These are phyloP conservation scores for Phrynosoma platyrhinos DNA, from an alignment of 2,113 vertebrate genomes.

Conservation along the genomic window DNA sequence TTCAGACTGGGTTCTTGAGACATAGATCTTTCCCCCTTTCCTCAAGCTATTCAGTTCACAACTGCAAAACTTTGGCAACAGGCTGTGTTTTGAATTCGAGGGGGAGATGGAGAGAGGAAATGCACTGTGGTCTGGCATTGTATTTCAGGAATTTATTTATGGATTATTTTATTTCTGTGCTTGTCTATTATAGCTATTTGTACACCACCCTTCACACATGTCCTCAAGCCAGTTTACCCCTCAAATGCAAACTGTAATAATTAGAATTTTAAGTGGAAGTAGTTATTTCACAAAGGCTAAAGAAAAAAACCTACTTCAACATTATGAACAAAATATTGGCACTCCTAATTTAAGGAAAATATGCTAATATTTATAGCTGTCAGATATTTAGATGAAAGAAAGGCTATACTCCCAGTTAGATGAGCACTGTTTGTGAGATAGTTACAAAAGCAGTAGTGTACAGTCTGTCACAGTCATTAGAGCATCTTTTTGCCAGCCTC, in stretches of 20 bases:
- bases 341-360: conserved; percentile 50
- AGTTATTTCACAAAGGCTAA: conserved; percentile 71
- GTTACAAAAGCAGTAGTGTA: conserved; percentile 58
- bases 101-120: conserved; percentile 63
- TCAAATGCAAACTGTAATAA: neutral
- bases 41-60: conserved; percentile 66
- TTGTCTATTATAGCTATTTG: neutral
- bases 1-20: conserved; percentile 59
- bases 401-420: conserved; percentile 64
- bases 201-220: neutral
- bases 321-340: conserved; percentile 45
- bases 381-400: conserved; percentile 64
- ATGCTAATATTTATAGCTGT: conserved; percentile 60
- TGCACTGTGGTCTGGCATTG: conserved; percentile 72
- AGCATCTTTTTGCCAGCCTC: conserved; percentile 53
- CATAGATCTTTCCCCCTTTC: conserved; percentile 58
- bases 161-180: conserved; percentile 27
- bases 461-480: conserved; percentile 72
- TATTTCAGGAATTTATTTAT: conserved; percentile 77
- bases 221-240: neutral
- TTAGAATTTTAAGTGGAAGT: conserved; percentile 74
- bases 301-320: conserved; percentile 53
- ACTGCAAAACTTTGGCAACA: conserved; percentile 75
- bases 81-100: conserved; percentile 69
- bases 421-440: conserved; percentile 40